Percentiles rank a stretch among this genome's conserved stretches.
Conservation (phyloP, 2,797 vertebrate species). For the Acipenser ruthenus region DNA sequence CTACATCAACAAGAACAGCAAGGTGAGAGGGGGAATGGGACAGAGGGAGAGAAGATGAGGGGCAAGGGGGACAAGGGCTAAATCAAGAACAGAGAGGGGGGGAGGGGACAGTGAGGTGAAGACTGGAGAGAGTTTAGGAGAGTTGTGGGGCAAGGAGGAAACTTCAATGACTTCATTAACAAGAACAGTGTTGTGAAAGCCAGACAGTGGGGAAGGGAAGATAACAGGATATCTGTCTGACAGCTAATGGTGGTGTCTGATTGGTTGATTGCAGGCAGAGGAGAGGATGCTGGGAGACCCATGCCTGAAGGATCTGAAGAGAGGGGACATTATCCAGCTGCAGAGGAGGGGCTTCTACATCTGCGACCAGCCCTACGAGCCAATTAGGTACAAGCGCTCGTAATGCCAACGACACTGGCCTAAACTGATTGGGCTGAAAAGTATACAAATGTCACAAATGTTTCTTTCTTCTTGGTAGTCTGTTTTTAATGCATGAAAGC, state of each 20-base stretch:
- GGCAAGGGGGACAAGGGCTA: not conserved
- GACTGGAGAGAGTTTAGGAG: no score
- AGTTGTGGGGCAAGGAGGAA: no score
- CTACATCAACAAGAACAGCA: conserved; percentile 83
- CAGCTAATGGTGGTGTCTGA: no score
- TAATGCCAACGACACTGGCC: no score
- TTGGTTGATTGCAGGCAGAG: conserved; percentile 60
- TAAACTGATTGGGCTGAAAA: no score
- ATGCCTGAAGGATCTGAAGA: conserved; percentile 83
- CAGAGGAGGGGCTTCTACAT: conserved; percentile 95
- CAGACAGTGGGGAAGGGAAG: no score
- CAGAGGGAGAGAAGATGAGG: not conserved
- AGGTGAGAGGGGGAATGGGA: conserved; percentile 51
- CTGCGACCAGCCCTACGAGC: conserved; percentile 90
- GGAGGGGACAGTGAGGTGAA: not conserved
- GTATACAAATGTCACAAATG: no score
- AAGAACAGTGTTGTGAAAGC: no score
- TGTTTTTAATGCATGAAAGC: no score
- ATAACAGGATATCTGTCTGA: no score
- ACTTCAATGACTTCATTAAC: no score
- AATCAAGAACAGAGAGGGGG: not conserved
- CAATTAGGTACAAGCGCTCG: conserved; percentile 68
- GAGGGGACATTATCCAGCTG: conserved; percentile 91
- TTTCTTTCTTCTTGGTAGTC: no score
- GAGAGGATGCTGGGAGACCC: conserved; percentile 93